Evolutionary conservation across 2,888 invertebrate species (phyloP), one percentile per base, ranked within the genome.

Genomic region (Caenorhabditis sinica): DNA sequence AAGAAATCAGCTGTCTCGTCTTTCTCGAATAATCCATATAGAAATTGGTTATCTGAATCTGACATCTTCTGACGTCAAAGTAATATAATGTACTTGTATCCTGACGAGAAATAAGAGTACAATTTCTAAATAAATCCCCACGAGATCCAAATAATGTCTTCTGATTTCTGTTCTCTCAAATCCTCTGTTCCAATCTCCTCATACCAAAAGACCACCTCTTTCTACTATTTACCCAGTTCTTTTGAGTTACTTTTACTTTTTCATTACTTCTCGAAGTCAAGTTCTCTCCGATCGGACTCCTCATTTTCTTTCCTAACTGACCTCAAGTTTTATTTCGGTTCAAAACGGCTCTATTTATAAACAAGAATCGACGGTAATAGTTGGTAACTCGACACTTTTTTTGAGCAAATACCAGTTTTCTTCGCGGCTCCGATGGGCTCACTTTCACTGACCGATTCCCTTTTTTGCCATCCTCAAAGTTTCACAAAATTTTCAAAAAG

Each of bases 361-460:
- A 60, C 51, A 60, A 49, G 20, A 69, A 60, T 45, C 25, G 25
- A 28, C 75, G 76, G 25, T 77, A 69, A 69, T 77, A 77, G 69
- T 77, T 49, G 33, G 76, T 51, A 76, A 76, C 56, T 76, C 75
- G 75, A 76, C 75, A 76, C 75, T 76, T 76, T 66, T 76, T 75
- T 66, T 61, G 76, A 36, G 51, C 61, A 77, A 69, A 69, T 69
- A 69, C 49, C 11, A 61, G 36, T 25, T 40, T 66, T 68, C 43
- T 43, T 25, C 23, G 75, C 30, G 58, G 56, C 56, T 43, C 30
- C 63, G 56, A 20, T 25, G 17, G 60, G 56, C 72, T 73, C 74
- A n/a, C 36, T 65, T 74, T 74, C 74, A 25, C 43, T 51, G 73
- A 61, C 73, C 73, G 25, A 61, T 53, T 66, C 6, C 30, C 3